Base-by-base conservation (phyloP, 2,888 invertebrate species). In the Catonia carolina region DNA sequence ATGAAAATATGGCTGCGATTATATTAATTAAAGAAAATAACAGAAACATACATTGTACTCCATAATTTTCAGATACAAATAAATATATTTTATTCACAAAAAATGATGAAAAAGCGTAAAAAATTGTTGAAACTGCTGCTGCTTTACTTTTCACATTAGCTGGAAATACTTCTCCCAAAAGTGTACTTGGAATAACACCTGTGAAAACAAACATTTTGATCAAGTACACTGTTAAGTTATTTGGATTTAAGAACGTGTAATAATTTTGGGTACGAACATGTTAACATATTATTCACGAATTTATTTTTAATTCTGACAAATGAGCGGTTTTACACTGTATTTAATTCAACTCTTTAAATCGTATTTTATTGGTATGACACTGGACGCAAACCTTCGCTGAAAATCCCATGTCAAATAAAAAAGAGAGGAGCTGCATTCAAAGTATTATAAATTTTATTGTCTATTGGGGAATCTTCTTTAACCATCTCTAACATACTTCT, bases 151-250 rank as follows among this genome's bases (percentile, higher is more conserved):
- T 51, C 10, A 51, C 36, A 15, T 51, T 37, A 4, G 35, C 36
- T n/a, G 51, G 51, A n/a, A 51, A 51, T 22, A 51, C 22, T 20
- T 51, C 51, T 22, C 35, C 51, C 37, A 51, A 10, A 10, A 51
- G 8, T 6, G 37, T 51, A 20, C 18, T 37, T 6, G 51, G 51
- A 8, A 51, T 37, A 14, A 51, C 15, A 3, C 45, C 65, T 45
- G 45, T 3, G 22, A 45, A 45, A 45, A 27, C 4, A 27, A 27
- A 27, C n/a, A n/a, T n/a, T n/a, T n/a, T n/a, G n/a, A n/a, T n/a
- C n/a, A 36, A 2, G 15, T 36, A 6, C 15, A 2, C 5, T 2
- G 5, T 36, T 36, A n/a, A 36, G n/a, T 36, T n/a, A 2, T 36
- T 36, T 36, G n/a, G 36, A 15, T 5, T 36, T 15, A 3, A 15